Conservation (phyloP, 2,797 vertebrate species). For the Antrozous pallidus region DNA sequence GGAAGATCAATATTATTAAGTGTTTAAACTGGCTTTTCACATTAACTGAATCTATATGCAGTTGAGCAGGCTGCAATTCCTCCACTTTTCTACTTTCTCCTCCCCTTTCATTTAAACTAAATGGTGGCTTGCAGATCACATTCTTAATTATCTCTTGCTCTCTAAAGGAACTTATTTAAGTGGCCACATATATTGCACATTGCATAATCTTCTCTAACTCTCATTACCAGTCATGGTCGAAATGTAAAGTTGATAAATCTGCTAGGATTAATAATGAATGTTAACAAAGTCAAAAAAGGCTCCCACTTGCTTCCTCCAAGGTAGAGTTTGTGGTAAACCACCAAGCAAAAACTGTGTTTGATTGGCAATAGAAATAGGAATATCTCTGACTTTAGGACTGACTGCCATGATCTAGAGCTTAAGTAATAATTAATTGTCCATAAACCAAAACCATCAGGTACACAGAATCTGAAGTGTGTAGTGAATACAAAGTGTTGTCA, state of each 20-base stretch:
- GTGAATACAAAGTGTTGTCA: background rate
- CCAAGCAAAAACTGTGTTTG: slow-evolving; percentile 8
- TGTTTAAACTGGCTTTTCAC: slow-evolving; percentile 57
- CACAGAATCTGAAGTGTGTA: background rate
- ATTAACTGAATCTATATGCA: slow-evolving; percentile 47
- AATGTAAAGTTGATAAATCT: background rate
- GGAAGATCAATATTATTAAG: slow-evolving; percentile 70
- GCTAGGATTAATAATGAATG: slow-evolving; percentile 57
- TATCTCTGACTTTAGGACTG: slow-evolving; percentile 49
- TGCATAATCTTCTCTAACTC: slow-evolving; percentile 39
- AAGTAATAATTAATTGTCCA: background rate
- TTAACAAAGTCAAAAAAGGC: background rate
- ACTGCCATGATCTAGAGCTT: background rate
- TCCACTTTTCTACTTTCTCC: background rate
- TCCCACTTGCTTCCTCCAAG: background rate
- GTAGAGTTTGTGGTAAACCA: slow-evolving; percentile 50
- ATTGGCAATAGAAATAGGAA: slow-evolving; percentile 18
- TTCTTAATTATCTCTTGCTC: slow-evolving; percentile 27
- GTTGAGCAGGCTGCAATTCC: background rate
- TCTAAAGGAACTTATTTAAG: slow-evolving; percentile 38
- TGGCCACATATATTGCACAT: slow-evolving; percentile 24
- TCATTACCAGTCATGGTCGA: slow-evolving; percentile 14
- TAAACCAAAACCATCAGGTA: background rate
- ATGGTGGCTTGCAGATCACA: background rate
- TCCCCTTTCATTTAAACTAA: background rate